Evolutionary conservation across 1,140 invertebrate genomes (phyloP), one percentile per base, ranked within the genome.

Genomic region (Phthorimaea operculella): DNA sequence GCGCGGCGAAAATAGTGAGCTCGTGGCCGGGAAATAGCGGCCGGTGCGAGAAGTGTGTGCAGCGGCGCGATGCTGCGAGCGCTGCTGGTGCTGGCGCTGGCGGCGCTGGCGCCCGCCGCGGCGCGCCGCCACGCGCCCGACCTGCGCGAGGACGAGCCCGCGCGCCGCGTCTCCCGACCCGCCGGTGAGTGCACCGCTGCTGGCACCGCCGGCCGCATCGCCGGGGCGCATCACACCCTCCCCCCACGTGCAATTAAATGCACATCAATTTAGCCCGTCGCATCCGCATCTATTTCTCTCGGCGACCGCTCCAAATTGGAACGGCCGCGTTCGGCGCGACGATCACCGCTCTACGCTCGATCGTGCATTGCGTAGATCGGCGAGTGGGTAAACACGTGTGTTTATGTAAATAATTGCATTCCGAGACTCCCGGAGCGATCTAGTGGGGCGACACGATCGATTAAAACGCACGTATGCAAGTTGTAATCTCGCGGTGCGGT

Each of bases 1-100:
- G 69, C 73, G 76, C 75, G 70, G 68, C 72, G 58, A 74, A 77
- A 76, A 76, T 82, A 78, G 77, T 83, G 79, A 76, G 74, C 76
- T 83, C 72, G 71, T 72, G 72, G 68, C 75, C 72, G 71, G 75
- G 76, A 73, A 58, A 60, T 44, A 17, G 39, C 59, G 58, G 57
- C 62, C 64, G 64, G 62, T 68, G 62, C 65, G 63, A 62, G 63
- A 60, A 56, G 64, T 59, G 68, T 69, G 68, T 63, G 55, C 63
- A 51, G 70, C 63, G 66, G 62, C 67, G 64, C 54, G 48, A 76
- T 77, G 76, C 68, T 74, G 74, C 68, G 67, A 56, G 73, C 71
- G 66, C 68, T 79, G 66, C 58, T 72, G 67, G 58, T 76, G 63
- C 64, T 80, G 70, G 64, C 64, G 71, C 60, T 74, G 70, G 64